A percentile compares a stretch with the other conserved stretches of the same genome.
Evolutionary conservation across 2,888 invertebrate species (phyloP).

Genomic region (Idaea aversata): DNA sequence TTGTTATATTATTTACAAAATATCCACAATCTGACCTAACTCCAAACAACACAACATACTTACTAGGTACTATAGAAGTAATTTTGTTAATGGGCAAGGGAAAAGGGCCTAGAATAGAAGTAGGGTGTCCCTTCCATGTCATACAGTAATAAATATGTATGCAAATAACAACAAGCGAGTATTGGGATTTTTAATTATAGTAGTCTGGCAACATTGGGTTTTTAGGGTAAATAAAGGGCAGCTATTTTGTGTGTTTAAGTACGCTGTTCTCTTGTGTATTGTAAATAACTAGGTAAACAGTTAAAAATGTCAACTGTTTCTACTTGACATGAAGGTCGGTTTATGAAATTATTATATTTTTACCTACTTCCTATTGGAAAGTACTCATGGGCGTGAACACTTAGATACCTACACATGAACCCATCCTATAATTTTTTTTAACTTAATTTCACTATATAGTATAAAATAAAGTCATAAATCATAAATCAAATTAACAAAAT

Average conservation of each 20-base stretch:
- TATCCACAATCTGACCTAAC: neutral
- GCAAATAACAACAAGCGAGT: slow-evolving; percentile 27
- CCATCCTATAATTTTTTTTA: no score
- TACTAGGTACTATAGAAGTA: neutral
- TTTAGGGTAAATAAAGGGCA: neutral
- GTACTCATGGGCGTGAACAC: neutral
- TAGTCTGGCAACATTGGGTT: neutral
- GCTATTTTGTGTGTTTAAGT: neutral
- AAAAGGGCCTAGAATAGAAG: slow-evolving; percentile 1
- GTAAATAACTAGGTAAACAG: slow-evolving; percentile 1
- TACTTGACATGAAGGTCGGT: neutral
- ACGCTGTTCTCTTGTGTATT: neutral
- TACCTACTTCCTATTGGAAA: neutral
- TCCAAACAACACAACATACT: neutral
- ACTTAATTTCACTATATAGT: no score
- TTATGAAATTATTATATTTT: neutral
- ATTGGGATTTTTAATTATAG: slow-evolving; percentile 4
- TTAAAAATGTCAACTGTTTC: neutral
- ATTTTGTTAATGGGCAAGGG: neutral
- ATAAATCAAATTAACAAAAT: no score
- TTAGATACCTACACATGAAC: neutral
- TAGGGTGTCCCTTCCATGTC: slow-evolving; percentile 15
- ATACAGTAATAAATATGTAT: slow-evolving; percentile 28
- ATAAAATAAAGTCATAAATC: no score
- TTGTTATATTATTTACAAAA: neutral